Evolutionary conservation across 2,797 vertebrate genomes (phyloP).

Genomic region (Helarctos malayanus): DNA sequence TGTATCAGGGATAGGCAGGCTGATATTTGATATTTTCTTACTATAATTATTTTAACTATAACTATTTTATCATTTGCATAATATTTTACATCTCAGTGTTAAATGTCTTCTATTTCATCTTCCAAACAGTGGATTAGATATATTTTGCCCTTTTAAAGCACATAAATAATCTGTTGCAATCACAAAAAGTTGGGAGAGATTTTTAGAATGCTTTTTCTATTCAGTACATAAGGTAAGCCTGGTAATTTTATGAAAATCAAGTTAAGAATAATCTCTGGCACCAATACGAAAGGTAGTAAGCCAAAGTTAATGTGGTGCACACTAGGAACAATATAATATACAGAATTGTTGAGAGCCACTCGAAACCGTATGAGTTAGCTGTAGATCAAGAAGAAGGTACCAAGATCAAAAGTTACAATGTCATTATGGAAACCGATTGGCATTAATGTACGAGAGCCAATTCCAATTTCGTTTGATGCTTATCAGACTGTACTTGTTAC

Average conservation of each 20-base stretch:
- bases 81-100: conserved; percentile 27
- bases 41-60: neutral
- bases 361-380: neutral
- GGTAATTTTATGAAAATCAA: neutral
- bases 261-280: neutral
- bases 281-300: neutral
- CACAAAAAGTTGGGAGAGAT: neutral
- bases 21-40: neutral
- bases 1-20: neutral
- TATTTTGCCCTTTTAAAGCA: neutral
- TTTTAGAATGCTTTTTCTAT: neutral
- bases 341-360: neutral
- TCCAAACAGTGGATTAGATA: neutral
- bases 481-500: neutral
- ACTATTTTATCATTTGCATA: neutral
- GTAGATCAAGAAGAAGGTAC: neutral
- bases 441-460: neutral
- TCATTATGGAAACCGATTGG: neutral
- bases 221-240: neutral
- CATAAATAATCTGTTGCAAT: neutral
- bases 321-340: neutral
- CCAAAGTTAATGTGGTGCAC: neutral
- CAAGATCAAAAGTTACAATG: neutral
- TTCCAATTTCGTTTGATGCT: neutral
- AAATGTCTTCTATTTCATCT: conserved; percentile 1